phyloP scores from a whole-genome alignment of 2,113 vertebrate genomes.

The Rhizomys pruinosus region DNA sequence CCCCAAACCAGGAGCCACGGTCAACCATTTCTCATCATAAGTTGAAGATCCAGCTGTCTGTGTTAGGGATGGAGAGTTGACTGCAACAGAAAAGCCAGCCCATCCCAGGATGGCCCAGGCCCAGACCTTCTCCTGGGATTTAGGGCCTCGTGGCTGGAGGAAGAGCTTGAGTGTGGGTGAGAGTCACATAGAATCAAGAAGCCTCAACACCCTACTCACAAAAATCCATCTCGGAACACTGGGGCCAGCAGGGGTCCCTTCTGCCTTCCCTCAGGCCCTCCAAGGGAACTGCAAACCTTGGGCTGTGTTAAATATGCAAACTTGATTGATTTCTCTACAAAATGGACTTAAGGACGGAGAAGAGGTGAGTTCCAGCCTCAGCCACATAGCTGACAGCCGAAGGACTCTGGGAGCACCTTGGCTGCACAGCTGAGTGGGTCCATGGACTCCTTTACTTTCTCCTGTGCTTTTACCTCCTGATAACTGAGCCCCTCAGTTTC shows the following conservation, averaged over 20 bases:
- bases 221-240: neutral
- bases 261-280: no score
- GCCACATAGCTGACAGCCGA: fast-evolving
- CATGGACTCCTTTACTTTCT: fast-evolving
- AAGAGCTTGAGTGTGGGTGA: neutral
- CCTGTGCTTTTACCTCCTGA: neutral
- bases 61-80: no score
- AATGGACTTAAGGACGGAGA: fast-evolving
- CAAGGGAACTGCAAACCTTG: neutral
- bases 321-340: fast-evolving
- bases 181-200: neutral
- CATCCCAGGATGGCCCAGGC: fast-evolving
- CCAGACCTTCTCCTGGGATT: fast-evolving
- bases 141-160: fast-evolving
- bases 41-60: neutral
- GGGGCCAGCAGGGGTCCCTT: fast-evolving
- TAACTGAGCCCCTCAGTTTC: fast-evolving
- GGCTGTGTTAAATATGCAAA: fast-evolving
- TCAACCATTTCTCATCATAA: neutral
- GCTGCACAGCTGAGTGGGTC: neutral
- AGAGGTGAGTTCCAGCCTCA: fast-evolving
- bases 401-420: neutral
- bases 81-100: neutral
- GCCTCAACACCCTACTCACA: neutral
- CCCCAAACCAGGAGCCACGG: no score